Conservation (phyloP, 2,797 vertebrate genomes). For the Simalia tracyae region DNA sequence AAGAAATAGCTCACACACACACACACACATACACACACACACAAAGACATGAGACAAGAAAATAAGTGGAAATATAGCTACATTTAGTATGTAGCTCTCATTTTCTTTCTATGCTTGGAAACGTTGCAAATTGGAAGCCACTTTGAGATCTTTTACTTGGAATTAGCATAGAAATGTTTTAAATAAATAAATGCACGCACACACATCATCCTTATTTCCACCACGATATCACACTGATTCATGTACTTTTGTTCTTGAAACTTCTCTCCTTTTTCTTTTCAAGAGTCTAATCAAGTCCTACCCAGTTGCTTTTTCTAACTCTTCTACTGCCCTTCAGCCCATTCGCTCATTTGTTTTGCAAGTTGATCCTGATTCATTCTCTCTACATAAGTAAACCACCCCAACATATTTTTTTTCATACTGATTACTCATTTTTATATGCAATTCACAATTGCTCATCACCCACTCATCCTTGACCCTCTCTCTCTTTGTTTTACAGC, state of each 20-base stretch:
- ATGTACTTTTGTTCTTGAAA: not conserved
- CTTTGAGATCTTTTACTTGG: not conserved
- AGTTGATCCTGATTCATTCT: not conserved
- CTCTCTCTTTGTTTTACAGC: not conserved
- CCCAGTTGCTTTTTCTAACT: not conserved
- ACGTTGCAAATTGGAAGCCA: not conserved
- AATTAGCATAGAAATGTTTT: not conserved
- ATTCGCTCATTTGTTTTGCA: not conserved
- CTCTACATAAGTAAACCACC: not conserved
- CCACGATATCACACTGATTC: not conserved
- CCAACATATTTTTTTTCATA: not conserved
- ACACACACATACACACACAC: not conserved
- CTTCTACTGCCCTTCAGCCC: not conserved
- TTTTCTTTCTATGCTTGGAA: not conserved
- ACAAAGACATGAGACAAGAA: not conserved
- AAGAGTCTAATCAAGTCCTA: not conserved
- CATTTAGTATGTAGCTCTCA: not conserved
- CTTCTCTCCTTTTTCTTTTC: not conserved
- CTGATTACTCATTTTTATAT: not conserved
- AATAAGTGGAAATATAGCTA: not conserved
- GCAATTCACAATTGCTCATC: not conserved
- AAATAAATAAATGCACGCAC: not conserved
- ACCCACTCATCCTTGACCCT: not conserved
- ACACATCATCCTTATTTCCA: not conserved
- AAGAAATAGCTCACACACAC: not conserved